A percentile compares a stretch with the other conserved stretches of the same genome.
Evolutionary conservation across 2,113 vertebrate genomes (phyloP).

Genomic region (Okapia johnstoni): DNA sequence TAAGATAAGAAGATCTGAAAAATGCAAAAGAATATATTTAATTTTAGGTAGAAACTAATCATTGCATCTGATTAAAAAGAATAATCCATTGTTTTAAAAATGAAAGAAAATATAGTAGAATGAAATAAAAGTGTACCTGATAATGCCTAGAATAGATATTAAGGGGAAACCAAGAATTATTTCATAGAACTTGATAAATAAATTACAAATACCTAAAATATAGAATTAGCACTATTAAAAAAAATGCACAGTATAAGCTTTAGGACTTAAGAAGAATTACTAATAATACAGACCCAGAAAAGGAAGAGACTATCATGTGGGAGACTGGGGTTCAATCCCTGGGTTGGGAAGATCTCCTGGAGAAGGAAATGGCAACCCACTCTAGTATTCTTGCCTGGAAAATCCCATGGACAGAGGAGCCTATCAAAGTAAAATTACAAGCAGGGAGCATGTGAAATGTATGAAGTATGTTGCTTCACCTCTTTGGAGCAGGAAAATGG

Average conservation of each 20-base stretch:
- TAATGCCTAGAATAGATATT: background rate
- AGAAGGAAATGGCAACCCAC: background rate
- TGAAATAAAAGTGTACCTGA: background rate
- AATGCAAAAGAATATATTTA: background rate
- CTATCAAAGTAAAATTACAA: background rate
- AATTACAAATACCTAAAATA: background rate
- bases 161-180: background rate
- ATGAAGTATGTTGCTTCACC: background rate
- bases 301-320: background rate
- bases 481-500: background rate
- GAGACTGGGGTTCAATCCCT: background rate
- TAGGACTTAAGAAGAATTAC: background rate
- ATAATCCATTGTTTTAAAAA: background rate
- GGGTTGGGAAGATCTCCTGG: background rate
- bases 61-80: background rate
- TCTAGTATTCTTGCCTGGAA: background rate
- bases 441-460: background rate
- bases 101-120: background rate
- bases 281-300: background rate
- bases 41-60: background rate
- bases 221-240: background rate
- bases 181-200: background rate
- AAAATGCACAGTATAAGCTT: background rate
- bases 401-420: background rate
- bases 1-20: background rate